Base-by-base conservation (phyloP, 2,113 vertebrate species). In the Lates calcarifer region DNA sequence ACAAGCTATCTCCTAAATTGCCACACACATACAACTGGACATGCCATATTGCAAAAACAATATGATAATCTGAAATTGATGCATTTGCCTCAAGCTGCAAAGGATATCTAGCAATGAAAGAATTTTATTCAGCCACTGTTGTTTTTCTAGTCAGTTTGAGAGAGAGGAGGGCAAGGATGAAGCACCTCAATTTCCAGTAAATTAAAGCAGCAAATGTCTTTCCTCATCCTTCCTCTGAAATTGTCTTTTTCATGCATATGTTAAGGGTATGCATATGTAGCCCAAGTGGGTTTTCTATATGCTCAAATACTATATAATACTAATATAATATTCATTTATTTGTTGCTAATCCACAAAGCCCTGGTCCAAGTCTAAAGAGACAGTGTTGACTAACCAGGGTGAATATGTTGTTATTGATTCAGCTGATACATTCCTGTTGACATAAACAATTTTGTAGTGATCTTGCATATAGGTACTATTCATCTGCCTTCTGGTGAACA, bases 41-140 rank as follows among this genome's bases (percentile, higher is more conserved):
- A 88, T 82, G 63, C 80, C 69, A 66, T 74, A 84, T 74, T 84
- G 76, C 43, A 41, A 67, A 53, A 78, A 84, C 45, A 75, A 60
- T 75, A 72, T 65, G 37, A 70, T 71, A 28, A 82, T 74, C 43
- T 80, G 33, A 65, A 67, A 74, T 55, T 33, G 26, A 77, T 75
- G 17, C 7, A 69, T 81, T 60, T 49, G 60, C 64, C 61, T 79
- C 77, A 81, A 87, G 82, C 81, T 88, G 81, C 77, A 51, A 68
- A 77, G 63, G 77, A 80, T 57, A 76, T 88, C 72, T 81, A 60
- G 66, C 81, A 66, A 62, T 56, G 65, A 83, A 86, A 79, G 56
- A 57, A 67, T 88, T 82, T 79, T 82, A 68, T 87, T 88, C 79
- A 82, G 86, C 89, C 53, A 64, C 81, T 83, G 80, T 83, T 71